Percentiles rank a stretch among this genome's conserved stretches.
phyloP scores from a whole-genome alignment of 2,888 invertebrate species.

The Listrodromus nycthemerus region DNA sequence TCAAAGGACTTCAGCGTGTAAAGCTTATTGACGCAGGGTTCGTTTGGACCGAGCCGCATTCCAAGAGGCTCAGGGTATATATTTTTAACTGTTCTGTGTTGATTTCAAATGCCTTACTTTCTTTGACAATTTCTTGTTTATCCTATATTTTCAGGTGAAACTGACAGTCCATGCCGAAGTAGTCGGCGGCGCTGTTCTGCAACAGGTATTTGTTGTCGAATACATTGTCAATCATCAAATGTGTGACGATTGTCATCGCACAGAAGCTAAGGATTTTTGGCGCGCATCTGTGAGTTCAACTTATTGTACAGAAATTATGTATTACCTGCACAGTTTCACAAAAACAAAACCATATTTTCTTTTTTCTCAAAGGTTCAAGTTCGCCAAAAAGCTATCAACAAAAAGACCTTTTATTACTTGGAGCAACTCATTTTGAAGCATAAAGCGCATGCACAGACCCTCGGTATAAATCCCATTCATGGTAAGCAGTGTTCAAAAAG shows the following conservation, averaged over 20 bases:
- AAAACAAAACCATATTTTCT: background rate
- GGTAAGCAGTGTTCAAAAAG: conserved; percentile 85
- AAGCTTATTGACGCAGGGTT: conserved; percentile 98
- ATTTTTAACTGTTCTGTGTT: background rate
- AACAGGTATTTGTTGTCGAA: conserved; percentile 98
- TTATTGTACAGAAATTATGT: background rate
- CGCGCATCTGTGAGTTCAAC: conserved; percentile 88
- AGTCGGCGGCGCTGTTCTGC: conserved; percentile 94
- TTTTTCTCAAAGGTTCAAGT: conserved; percentile 89
- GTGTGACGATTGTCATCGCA: conserved; percentile 98
- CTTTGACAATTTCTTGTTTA: too few relatives aligned
- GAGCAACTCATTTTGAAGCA: conserved; percentile 99
- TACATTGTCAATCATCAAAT: conserved; percentile 96
- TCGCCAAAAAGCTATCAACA: conserved; percentile 94
- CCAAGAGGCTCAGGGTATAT: conserved; percentile 95
- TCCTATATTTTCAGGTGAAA: conserved; percentile 87
- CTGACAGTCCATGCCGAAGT: conserved; percentile 98
- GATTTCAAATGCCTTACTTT: too few relatives aligned
- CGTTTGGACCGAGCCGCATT: conserved; percentile 99
- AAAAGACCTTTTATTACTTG: conserved; percentile 98
- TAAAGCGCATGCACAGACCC: conserved; percentile 94
- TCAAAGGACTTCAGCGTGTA: conserved; percentile 95
- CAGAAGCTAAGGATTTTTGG: conserved; percentile 99
- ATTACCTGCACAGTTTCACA: background rate
- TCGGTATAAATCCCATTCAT: conserved; percentile 94